Conservation (phyloP, 53 echinoderm and acorn worm species). For the Zoroaster sp. region DNA sequence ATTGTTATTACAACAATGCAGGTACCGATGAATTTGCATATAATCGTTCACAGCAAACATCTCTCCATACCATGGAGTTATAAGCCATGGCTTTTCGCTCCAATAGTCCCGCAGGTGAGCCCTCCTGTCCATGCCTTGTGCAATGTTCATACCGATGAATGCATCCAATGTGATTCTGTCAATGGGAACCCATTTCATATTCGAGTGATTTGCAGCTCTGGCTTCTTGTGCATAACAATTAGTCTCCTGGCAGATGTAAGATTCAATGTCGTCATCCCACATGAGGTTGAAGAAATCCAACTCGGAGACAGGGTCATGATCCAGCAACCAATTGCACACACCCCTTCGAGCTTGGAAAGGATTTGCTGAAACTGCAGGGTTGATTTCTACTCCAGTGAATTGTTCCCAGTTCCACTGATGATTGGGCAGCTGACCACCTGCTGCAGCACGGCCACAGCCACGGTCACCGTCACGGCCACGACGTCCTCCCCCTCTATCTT, state of each 20-base stretch:
- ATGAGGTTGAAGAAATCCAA: background rate
- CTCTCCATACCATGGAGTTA: constrained; percentile 2
- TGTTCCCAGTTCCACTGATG: no score
- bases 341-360: no score
- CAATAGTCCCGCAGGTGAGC: constrained; percentile 3
- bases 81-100: background rate
- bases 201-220: background rate
- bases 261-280: background rate
- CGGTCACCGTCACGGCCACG: no score
- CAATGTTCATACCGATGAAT: constrained; percentile 6
- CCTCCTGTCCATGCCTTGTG: constrained; percentile 2
- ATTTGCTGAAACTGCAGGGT: no score
- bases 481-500: no score
- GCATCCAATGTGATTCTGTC: background rate
- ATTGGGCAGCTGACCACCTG: no score
- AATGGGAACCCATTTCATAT: background rate
- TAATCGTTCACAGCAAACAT: background rate
- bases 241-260: constrained; percentile 1
- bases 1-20: constrained; percentile 5
- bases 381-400: no score
- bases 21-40: constrained; percentile 8
- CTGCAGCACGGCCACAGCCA: no score
- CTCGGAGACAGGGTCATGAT: no score
- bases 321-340: no score
- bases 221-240: background rate